Percentiles rank a stretch among this genome's conserved stretches.
These are phyloP conservation scores for Poecile atricapillus DNA, from an alignment of 2,113 vertebrate genomes.

Conservation along the genomic window DNA sequence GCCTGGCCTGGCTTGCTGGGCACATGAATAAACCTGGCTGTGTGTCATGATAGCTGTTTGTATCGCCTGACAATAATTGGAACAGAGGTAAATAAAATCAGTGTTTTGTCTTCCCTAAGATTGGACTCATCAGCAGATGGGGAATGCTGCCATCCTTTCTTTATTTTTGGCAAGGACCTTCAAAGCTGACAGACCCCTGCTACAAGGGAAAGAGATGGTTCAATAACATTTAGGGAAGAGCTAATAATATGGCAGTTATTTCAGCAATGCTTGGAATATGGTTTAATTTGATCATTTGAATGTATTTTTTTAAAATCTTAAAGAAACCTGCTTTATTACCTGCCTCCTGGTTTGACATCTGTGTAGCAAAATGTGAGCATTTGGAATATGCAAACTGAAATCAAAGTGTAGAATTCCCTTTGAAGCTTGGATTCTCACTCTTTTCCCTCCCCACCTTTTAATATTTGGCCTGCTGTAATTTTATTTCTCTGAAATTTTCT, in stretches of 20 bases:
- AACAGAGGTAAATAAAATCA: conserved; percentile 56
- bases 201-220: neutral
- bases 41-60: conserved; percentile 35
- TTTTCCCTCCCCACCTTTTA: neutral
- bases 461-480: conserved; percentile 7
- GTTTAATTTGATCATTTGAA: neutral
- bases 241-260: neutral
- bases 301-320: neutral
- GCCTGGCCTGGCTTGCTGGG: conserved; percentile 22
- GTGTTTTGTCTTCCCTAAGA: conserved; percentile 51
- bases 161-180: conserved; percentile 27
- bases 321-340: neutral
- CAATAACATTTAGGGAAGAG: neutral
- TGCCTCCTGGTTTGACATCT: conserved; percentile 53
- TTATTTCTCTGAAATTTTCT: conserved; percentile 10
- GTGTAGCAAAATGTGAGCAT: neutral
- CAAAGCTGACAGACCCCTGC: conserved; percentile 6
- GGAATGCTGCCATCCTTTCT: conserved; percentile 37
- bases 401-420: conserved; percentile 6
- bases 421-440: neutral
- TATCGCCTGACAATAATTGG: conserved; percentile 14
- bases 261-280: neutral
- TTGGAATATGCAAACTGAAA: conserved; percentile 20
- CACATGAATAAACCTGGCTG: conserved; percentile 36
- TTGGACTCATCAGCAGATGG: conserved; percentile 63